Evolutionary conservation across 2,113 vertebrate genomes (phyloP), one percentile per base, ranked within the genome.

Genomic region (Sitta europaea): DNA sequence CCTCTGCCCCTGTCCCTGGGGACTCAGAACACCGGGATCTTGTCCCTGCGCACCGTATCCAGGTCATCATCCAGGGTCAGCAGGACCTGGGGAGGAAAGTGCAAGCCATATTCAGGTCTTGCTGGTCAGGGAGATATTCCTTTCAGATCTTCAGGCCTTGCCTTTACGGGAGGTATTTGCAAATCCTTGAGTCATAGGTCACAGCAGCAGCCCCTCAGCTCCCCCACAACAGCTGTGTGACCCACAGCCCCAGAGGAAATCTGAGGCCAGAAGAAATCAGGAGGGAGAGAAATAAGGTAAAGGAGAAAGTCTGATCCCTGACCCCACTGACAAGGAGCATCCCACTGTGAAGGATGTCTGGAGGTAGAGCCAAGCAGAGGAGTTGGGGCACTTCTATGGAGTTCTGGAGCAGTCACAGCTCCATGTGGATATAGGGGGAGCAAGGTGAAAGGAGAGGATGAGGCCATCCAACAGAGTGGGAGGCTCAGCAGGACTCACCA

Each of bases 51-150:
- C 86, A 98, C 98, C 7, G 88, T 77, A 13, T 98, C 98, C 94
- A 98, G 96, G 92, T 98, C 98, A 42, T 98, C 98, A 33, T 98
- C 98, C 91, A 98, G 90, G 25, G 98, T 98, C 79, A 98, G 96
- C 81, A 98, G 96, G 79, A 98, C 98, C 98, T 98, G 86, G 86
- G 90, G 90, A 96, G 11, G 83, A 80, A 61, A 79, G 50, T 1
- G 7, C 2, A 12, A 80, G 71, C 48, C 62, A 65, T 19, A 53
- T 84, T 91, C 71, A 93, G 58, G 36, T 58, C 66, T 76, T 14
- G 0, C 42, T 77, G 58, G 16, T 53, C 45, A 73, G 53, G 35
- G 18, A 48, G 21, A 25, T 61, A 6, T 54, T 54, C 40, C 21
- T 75, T 75, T 68, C 54, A 68, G 40, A 82, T 11, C 62, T 83